Conservation (phyloP, 2,888 invertebrate genomes). For the Cephus runcator region DNA sequence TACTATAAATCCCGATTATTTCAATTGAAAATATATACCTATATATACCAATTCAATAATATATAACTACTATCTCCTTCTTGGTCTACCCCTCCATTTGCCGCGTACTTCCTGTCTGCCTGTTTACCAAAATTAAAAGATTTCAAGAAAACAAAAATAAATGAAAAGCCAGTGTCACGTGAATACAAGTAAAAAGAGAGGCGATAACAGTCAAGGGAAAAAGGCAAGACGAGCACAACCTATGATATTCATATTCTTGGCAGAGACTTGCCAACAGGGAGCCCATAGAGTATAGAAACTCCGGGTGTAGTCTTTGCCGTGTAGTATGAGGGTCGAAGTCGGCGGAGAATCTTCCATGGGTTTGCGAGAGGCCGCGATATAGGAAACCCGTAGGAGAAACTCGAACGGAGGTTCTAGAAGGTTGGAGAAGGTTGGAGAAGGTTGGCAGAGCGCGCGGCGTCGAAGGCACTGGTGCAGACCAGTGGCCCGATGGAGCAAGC, state of each 20-base stretch:
- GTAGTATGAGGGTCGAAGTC: background rate
- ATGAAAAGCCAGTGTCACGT: background rate
- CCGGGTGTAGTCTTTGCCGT: background rate
- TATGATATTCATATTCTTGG: slow-evolving; percentile 63
- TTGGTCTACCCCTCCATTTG: background rate
- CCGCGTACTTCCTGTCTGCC: too few relatives aligned
- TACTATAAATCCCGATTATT: background rate
- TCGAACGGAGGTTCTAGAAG: background rate
- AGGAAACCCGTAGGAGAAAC: background rate
- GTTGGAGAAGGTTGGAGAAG: background rate
- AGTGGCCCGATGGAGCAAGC: slow-evolving; percentile 46
- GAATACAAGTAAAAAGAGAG: background rate
- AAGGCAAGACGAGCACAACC: slow-evolving; percentile 30
- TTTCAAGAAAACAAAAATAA: background rate
- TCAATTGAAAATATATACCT: background rate
- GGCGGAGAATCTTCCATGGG: background rate
- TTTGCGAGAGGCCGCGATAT: background rate
- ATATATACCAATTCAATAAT: too few relatives aligned
- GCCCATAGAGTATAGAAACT: background rate
- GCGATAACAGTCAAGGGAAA: background rate
- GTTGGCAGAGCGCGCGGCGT: slow-evolving; percentile 48
- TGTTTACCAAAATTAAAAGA: background rate
- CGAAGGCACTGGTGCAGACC: slow-evolving; percentile 41
- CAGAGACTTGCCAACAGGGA: slow-evolving; percentile 34
- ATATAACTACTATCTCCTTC: too few relatives aligned